Evolutionary conservation across 2,797 vertebrate genomes (phyloP).

Genomic region (Cynodonichthys magdalenae): DNA sequence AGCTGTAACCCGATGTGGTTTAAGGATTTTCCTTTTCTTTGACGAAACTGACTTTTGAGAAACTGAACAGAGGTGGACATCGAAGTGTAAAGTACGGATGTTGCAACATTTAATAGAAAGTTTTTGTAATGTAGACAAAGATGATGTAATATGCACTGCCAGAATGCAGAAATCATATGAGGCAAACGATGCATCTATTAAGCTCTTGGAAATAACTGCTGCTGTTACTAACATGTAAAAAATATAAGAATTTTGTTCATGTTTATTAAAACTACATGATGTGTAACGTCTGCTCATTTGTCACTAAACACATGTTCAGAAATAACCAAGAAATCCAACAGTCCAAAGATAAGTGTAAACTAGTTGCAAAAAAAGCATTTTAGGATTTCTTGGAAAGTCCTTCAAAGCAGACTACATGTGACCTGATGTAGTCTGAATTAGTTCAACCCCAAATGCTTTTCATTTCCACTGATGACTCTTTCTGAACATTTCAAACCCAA

Average conservation of each 20-base stretch:
- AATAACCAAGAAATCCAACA: no score
- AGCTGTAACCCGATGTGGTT: conserved; percentile 43
- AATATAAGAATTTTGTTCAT: conserved; percentile 32
- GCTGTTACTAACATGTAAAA: conserved; percentile 41
- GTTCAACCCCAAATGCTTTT: background rate
- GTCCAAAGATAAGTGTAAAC: no score
- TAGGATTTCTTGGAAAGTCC: no score
- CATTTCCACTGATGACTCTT: background rate
- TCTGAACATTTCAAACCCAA: background rate
- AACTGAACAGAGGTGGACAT: background rate
- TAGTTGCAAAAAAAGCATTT: no score
- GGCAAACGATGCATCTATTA: background rate
- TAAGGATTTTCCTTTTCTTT: conserved; percentile 10
- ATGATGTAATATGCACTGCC: conserved; percentile 26
- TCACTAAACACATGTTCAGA: no score
- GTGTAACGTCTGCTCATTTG: conserved; percentile 3
- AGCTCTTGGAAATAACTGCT: conserved; percentile 36
- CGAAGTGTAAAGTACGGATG: background rate
- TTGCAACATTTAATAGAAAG: background rate
- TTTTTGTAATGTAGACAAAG: background rate
- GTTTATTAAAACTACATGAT: conserved; percentile 50
- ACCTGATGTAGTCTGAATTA: background rate
- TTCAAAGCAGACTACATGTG: no score
- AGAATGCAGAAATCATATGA: conserved; percentile 17
- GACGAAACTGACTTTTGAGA: background rate